Evolutionary conservation across 1,140 invertebrate genomes (phyloP).

Genomic region (Bombus superbus): DNA sequence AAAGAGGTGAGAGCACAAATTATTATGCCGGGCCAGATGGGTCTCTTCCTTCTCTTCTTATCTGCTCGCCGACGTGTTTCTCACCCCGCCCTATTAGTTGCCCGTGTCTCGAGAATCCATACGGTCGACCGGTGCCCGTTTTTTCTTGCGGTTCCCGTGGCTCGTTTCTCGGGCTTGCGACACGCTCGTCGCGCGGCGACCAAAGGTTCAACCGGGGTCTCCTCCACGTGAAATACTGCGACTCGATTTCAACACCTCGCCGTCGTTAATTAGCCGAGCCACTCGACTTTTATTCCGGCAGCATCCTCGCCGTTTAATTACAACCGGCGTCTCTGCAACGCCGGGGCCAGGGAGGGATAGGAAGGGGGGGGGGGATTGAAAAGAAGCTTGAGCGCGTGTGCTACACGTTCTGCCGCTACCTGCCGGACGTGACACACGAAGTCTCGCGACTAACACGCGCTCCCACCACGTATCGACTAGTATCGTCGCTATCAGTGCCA

Average conservation of each 20-base stretch:
- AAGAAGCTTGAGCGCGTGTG: slow-evolving; percentile 41
- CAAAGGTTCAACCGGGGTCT: slow-evolving; percentile 39
- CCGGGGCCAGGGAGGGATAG: background rate
- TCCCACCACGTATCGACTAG: slow-evolving; percentile 51
- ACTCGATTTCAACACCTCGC: slow-evolving; percentile 78
- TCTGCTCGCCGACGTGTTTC: slow-evolving; percentile 76
- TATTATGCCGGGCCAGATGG: slow-evolving; percentile 60
- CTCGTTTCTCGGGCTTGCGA: slow-evolving; percentile 30
- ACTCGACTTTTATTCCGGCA: slow-evolving; percentile 68
- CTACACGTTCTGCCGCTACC: slow-evolving; percentile 54
- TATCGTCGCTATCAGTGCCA: slow-evolving; percentile 57
- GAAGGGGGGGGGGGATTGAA: background rate
- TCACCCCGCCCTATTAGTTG: slow-evolving; percentile 78
- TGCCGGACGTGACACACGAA: slow-evolving; percentile 65
- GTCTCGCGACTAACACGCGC: slow-evolving; percentile 62
- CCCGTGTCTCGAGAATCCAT: slow-evolving; percentile 68
- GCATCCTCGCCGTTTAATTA: slow-evolving; percentile 70
- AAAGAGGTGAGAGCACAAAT: slow-evolving; percentile 57
- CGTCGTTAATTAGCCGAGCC: slow-evolving; percentile 77
- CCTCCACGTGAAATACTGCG: slow-evolving; percentile 75
- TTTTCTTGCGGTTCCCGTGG: slow-evolving; percentile 28
- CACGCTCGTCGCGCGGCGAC: slow-evolving; percentile 47
- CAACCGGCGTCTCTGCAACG: slow-evolving; percentile 32
- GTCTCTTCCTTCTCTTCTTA: slow-evolving; percentile 65
- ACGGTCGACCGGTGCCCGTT: slow-evolving; percentile 29